Conservation (phyloP, 2,797 vertebrate species). For the Lutjanus campechanus region DNA sequence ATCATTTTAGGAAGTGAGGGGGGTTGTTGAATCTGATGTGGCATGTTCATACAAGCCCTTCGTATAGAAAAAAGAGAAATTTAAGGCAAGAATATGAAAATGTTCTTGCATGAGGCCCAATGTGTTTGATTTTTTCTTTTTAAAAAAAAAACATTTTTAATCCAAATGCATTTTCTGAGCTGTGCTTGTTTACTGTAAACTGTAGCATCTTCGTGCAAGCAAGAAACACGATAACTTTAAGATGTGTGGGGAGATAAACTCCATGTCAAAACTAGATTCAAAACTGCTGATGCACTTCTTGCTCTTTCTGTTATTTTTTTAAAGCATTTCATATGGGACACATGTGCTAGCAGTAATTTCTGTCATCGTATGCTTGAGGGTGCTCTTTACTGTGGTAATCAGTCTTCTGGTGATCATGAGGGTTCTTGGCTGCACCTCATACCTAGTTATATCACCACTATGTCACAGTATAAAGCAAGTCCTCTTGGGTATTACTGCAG, state of each 20-base stretch:
- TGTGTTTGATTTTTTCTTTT: too few species aligned
- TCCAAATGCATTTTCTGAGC: not conserved
- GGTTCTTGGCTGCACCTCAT: constrained; percentile 50
- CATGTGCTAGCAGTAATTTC: constrained; percentile 48
- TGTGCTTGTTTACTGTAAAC: not conserved
- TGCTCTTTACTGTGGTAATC: constrained; percentile 57
- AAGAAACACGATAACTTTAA: not conserved
- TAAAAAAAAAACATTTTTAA: too few species aligned
- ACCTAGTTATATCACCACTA: constrained; percentile 30
- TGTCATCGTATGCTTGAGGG: constrained; percentile 50
- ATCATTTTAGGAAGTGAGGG: too few species aligned
- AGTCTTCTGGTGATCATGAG: constrained; percentile 41
- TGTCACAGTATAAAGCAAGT: constrained; percentile 6
- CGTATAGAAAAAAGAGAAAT: too few species aligned
- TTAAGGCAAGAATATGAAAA: too few species aligned
- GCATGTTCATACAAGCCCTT: too few species aligned
- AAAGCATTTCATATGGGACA: constrained; percentile 52
- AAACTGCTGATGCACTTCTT: constrained; percentile 12
- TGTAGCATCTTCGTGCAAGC: not conserved
- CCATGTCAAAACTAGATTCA: constrained; percentile 5
- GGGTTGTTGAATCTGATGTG: too few species aligned
- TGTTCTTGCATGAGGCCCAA: too few species aligned
- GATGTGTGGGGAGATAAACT: not conserved
- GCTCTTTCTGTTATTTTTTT: constrained; percentile 12
- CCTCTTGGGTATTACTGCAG: constrained; percentile 31